A percentile compares a stretch with the other conserved stretches of the same genome.
These are phyloP conservation scores for Schlechtendalia chinensis DNA, from an alignment of 1,140 invertebrate species.

Conservation along the genomic window DNA sequence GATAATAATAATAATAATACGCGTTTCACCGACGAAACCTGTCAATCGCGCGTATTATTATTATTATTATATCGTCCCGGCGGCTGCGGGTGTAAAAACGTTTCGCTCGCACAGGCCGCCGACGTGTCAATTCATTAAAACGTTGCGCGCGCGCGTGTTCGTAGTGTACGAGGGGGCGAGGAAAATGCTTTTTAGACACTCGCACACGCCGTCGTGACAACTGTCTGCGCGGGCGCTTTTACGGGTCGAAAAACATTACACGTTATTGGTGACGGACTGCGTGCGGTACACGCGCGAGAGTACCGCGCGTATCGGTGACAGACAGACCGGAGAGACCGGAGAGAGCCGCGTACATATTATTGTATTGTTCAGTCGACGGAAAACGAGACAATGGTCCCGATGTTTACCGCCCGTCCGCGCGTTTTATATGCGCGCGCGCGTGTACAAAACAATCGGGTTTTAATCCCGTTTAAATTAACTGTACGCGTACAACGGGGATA, in stretches of 20 bases:
- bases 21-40: conserved; percentile 27
- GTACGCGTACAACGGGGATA: no score
- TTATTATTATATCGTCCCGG: no score
- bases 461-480: conserved; percentile 49
- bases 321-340: no score
- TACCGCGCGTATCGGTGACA: no score
- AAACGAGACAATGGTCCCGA: conserved; percentile 40
- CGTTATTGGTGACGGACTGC: background rate
- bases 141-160: background rate
- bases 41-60: conserved; percentile 33
- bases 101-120: background rate
- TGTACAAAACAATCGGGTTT: conserved; percentile 33
- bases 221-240: conserved; percentile 42
- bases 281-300: no score
- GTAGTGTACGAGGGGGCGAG: background rate
- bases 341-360: background rate
- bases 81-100: conserved; percentile 24
- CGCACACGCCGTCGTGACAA: conserved; percentile 7
- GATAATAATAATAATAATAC: no score
- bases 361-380: conserved; percentile 35
- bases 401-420: background rate
- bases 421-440: no score
- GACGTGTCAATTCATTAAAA: conserved; percentile 44
- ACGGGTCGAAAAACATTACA: conserved; percentile 46
- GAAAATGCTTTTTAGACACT: conserved; percentile 28